A percentile compares a stretch with the other conserved stretches of the same genome.
These are phyloP conservation scores for Craseonycteris thonglongyai DNA, from an alignment of 2,113 vertebrate genomes.

Conservation along the genomic window DNA sequence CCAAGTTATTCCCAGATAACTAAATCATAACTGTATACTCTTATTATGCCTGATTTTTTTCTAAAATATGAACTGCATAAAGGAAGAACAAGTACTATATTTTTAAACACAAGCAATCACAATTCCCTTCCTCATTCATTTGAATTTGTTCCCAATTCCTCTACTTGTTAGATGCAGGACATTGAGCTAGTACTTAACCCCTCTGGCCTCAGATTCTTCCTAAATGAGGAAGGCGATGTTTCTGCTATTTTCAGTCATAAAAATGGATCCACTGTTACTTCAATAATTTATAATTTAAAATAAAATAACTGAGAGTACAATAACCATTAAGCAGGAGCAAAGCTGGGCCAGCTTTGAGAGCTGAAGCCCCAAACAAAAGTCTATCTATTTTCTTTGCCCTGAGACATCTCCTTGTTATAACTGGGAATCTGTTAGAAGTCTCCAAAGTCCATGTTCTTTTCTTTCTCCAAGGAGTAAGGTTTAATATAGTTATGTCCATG, in stretches of 20 bases:
- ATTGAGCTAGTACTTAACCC: not conserved
- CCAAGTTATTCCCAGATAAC: not conserved
- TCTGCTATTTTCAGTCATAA: not conserved
- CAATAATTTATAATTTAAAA: not conserved
- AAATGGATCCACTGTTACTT: not conserved
- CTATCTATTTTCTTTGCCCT: constrained; percentile 16
- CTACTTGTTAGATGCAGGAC: not conserved
- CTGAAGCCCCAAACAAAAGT: not conserved
- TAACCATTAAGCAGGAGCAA: not conserved
- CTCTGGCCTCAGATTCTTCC: not conserved
- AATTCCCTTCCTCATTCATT: not conserved
- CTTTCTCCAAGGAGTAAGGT: not conserved
- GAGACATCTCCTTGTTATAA: not conserved
- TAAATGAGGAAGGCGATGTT: not conserved
- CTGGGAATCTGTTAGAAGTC: not conserved
- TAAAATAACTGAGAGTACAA: not conserved
- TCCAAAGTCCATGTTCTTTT: not conserved
- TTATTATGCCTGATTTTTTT: not conserved
- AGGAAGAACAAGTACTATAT: not conserved
- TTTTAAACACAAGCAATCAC: not conserved
- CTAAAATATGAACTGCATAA: not conserved
- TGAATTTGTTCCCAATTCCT: not conserved
- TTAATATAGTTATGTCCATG: not conserved
- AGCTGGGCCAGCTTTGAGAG: not conserved
- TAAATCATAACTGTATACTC: not conserved